Evolutionary conservation across 2,797 vertebrate species (phyloP).

Genomic region (Lagorchestes hirsutus): DNA sequence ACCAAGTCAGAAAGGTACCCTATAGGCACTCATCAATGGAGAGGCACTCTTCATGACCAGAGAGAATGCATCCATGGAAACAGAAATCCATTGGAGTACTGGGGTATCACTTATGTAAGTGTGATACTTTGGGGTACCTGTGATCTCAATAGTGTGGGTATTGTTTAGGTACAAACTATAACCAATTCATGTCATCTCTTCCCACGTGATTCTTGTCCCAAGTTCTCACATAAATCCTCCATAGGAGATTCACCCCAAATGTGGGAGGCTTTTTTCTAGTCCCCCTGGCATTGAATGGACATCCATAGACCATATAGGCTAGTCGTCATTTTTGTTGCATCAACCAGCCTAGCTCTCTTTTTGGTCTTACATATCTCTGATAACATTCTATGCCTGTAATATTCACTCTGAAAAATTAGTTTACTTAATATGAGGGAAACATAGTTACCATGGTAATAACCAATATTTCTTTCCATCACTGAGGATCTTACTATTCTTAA

Average conservation of each 20-base stretch:
- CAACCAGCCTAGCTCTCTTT: not conserved
- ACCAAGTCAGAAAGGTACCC: not conserved
- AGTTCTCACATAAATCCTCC: not conserved
- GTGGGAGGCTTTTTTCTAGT: not conserved
- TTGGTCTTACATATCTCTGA: not conserved
- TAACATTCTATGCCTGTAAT: not conserved
- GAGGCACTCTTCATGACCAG: not conserved
- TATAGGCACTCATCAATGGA: not conserved
- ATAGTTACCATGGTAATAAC: constrained; percentile 4
- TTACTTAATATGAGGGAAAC: not conserved
- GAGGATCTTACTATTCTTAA: constrained; percentile 20
- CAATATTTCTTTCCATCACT: not conserved
- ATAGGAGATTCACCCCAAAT: not conserved
- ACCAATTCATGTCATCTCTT: not conserved
- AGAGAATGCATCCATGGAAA: not conserved
- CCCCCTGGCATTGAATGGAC: not conserved
- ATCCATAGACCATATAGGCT: not conserved
- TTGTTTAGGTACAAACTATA: not conserved
- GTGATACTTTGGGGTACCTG: not conserved
- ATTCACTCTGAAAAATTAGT: not conserved
- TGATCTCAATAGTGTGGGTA: not conserved
- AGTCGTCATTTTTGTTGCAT: not conserved
- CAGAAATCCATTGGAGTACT: not conserved
- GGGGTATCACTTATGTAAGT: not conserved
- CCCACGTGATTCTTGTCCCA: not conserved